These are phyloP conservation scores for Aplidium turbinatum DNA, from an alignment of 23 tunicate genomes.

Conservation along the genomic window DNA sequence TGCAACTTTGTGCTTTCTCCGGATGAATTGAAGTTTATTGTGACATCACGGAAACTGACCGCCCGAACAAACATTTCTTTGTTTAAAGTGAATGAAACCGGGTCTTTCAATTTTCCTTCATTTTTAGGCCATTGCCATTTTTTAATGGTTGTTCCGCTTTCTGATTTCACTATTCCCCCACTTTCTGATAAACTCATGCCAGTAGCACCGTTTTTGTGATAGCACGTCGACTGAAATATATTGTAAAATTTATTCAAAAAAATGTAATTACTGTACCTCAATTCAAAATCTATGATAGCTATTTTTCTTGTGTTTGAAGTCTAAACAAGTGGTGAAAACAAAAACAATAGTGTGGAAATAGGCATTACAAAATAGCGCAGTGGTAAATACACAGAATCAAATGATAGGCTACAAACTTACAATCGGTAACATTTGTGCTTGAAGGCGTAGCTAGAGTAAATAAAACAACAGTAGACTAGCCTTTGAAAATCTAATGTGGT, in stretches of 20 bases:
- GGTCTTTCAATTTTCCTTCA: constrained; percentile 33
- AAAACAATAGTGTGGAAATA: too few relatives aligned
- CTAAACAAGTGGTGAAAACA: too few relatives aligned
- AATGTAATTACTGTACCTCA: background rate
- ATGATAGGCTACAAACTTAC: too few relatives aligned
- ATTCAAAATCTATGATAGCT: too few relatives aligned
- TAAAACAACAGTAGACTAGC: too few relatives aligned
- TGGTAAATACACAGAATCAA: too few relatives aligned
- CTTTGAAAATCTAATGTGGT: too few relatives aligned
- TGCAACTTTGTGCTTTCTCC: constrained; percentile 44
- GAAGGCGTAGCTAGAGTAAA: too few relatives aligned
- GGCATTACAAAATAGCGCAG: too few relatives aligned
- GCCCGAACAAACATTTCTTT: constrained; percentile 66
- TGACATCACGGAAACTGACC: constrained; percentile 33
- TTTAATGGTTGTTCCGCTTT: constrained; percentile 50
- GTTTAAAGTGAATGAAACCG: constrained; percentile 55
- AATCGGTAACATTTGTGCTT: too few relatives aligned
- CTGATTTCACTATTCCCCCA: constrained; percentile 51
- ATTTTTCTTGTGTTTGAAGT: too few relatives aligned
- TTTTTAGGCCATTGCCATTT: constrained; percentile 79
- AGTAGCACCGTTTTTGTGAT: constrained; percentile 78
- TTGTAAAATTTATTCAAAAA: background rate
- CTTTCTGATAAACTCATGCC: constrained; percentile 56
- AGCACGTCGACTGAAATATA: constrained; percentile 81
- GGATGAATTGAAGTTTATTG: constrained; percentile 40